Percentiles rank a stretch among this genome's conserved stretches.
These are phyloP conservation scores for Mesitornis unicolor DNA, from an alignment of 2,113 vertebrate genomes.

Conservation along the genomic window DNA sequence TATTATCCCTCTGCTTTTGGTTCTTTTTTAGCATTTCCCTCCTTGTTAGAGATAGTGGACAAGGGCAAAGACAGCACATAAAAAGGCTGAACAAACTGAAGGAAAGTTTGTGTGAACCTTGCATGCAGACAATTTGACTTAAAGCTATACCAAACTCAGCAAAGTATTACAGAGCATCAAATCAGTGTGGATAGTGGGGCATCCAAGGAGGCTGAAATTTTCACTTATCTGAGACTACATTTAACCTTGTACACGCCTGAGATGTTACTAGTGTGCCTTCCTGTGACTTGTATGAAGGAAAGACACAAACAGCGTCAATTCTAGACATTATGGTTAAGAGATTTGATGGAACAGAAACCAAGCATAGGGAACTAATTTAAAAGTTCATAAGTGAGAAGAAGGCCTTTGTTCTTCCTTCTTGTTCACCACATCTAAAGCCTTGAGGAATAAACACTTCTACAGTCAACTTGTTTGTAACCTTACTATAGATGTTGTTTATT, in stretches of 20 bases:
- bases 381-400: not conserved
- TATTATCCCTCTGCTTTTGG: not conserved
- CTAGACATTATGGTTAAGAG: not conserved
- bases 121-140: not conserved
- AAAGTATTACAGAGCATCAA: not conserved
- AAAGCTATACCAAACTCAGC: not conserved
- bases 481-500: not conserved
- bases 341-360: not conserved
- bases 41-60: not conserved
- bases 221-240: not conserved
- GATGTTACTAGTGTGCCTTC: not conserved
- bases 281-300: not conserved
- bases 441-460: not conserved
- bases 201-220: not conserved
- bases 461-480: slow-evolving; percentile 16
- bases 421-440: not conserved
- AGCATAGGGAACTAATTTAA: not conserved
- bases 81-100: not conserved
- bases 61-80: not conserved
- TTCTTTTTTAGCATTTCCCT: not conserved
- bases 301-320: not conserved
- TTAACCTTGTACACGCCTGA: not conserved
- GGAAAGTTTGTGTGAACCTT: not conserved
- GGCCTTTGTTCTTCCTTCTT: not conserved
- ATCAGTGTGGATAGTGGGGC: not conserved